Base-by-base conservation (phyloP, 2,888 invertebrate genomes). In the Ormyrus rosae region DNA sequence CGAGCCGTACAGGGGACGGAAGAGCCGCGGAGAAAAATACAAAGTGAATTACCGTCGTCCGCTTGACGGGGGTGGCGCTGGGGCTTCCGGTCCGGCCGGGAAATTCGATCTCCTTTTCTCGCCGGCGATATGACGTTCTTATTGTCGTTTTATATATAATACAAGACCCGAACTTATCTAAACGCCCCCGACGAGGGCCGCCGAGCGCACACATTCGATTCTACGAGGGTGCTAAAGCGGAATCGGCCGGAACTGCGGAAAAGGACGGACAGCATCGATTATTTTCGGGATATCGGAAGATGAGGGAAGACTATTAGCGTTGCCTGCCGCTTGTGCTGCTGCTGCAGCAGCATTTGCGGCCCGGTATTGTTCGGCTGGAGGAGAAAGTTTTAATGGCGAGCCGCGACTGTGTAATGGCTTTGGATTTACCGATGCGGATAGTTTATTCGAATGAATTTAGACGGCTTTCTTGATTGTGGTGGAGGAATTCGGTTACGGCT, bases 1-100 rank as follows among this genome's bases (percentile, higher is more conserved):
- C 1, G 19, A 19, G 19, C 19, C 19, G 19, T 19, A 1, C 19
- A 19, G 19, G 19, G 1, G 19, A 19, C 19, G 19, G 19, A 19
- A 19, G 19, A 19, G 19, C 19, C 2, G 19, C 61, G 51, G 34
- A 46, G 72, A 56, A 73, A 73, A 73, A 65, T 74, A 58, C 74
- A 74, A 74, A 74, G 74, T 74, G 74, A 74, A 74, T 73, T 73
- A 73, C 73, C 74, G 65, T 55, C 48, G 61, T 70, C 10, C n/a
- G 61, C 4, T 19, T 1, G 19, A 19, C 34, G 48, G 63, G 7
- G 45, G 55, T 0, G 19, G 19, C 2, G 19, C 19, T 2, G 19
- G 50, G 61, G 64, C 19, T 48, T 9, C 53, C 73, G 55, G 48
- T 65, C 58, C 48, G 7, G 34, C 48, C 34, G 45, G 74, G 74